Evolutionary conservation across 2,113 vertebrate species (phyloP).

Genomic region (Lophura nycthemera): DNA sequence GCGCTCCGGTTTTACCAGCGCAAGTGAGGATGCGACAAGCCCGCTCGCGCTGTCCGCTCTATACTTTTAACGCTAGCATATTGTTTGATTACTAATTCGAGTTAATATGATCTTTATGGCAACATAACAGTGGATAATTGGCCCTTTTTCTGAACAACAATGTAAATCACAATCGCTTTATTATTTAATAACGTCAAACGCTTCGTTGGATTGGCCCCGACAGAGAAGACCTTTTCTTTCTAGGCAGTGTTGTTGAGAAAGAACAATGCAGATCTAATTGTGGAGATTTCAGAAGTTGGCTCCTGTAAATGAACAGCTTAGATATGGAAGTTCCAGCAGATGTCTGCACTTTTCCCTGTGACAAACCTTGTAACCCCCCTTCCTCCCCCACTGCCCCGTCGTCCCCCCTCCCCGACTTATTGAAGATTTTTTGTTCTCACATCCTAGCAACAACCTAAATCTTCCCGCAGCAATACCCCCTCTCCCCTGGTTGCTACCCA

Average conservation of each 20-base stretch:
- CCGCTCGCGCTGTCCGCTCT: slow-evolving; percentile 76
- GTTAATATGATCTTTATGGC: slow-evolving; percentile 95
- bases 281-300: slow-evolving; percentile 88
- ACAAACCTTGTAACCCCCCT: slow-evolving; percentile 62
- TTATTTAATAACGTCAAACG: slow-evolving; percentile 98
- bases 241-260: slow-evolving; percentile 82
- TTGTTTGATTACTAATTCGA: slow-evolving; percentile 93
- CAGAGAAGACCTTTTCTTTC: slow-evolving; percentile 86
- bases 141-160: slow-evolving; percentile 88
- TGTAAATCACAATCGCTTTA: slow-evolving; percentile 96
- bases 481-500: slow-evolving; percentile 61
- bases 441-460: slow-evolving; percentile 84
- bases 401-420: slow-evolving; percentile 61
- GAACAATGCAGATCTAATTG: slow-evolving; percentile 89
- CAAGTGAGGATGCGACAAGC: slow-evolving; percentile 73
- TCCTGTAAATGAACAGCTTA: slow-evolving; percentile 86
- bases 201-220: slow-evolving; percentile 90
- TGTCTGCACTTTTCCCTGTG: slow-evolving; percentile 74
- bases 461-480: slow-evolving; percentile 73
- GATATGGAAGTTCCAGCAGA: slow-evolving; percentile 82
- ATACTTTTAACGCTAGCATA: slow-evolving; percentile 82
- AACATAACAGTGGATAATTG: slow-evolving; percentile 93
- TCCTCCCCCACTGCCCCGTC: slow-evolving; percentile 45
- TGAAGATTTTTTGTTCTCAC: slow-evolving; percentile 72
- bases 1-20: too few species aligned